Evolutionary conservation across 2,113 vertebrate species (phyloP).

Genomic region (Coryphaenoides rupestris): DNA sequence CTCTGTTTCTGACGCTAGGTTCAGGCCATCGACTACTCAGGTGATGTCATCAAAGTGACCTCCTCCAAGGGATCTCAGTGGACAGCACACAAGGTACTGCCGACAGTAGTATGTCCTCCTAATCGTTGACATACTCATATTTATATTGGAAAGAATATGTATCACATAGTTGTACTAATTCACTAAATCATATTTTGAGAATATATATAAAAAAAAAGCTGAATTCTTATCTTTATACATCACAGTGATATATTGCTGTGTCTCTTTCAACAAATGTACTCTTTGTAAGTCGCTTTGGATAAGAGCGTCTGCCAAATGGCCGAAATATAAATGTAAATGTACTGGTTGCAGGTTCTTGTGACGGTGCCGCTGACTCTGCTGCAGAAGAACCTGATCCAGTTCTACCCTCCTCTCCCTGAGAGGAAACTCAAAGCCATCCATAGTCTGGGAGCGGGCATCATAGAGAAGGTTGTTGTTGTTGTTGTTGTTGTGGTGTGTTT

Average conservation of each 20-base stretch:
- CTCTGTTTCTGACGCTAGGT: conserved; percentile 53
- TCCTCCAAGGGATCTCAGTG: conserved; percentile 77
- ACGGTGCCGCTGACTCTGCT: conserved; percentile 88
- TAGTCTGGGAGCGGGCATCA: conserved; percentile 90
- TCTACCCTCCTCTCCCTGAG: conserved; percentile 85
- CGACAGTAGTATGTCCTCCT: too few relatives aligned
- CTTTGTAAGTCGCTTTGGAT: too few relatives aligned
- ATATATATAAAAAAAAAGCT: too few relatives aligned
- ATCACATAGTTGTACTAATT: not conserved
- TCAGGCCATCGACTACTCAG: conserved; percentile 84
- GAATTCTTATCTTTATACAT: too few relatives aligned
- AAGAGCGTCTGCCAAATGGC: too few relatives aligned
- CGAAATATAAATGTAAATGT: too few relatives aligned
- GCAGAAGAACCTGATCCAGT: conserved; percentile 88
- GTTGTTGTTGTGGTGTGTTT: too few relatives aligned
- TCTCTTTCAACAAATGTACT: too few relatives aligned
- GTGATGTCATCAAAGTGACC: conserved; percentile 81
- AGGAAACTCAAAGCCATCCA: conserved; percentile 95
- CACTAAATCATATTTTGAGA: too few relatives aligned
- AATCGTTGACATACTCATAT: not conserved
- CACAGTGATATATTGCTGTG: too few relatives aligned
- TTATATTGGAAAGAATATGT: not conserved
- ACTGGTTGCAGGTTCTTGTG: conserved; percentile 81
- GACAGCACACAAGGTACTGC: conserved; percentile 86
- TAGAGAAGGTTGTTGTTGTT: conserved; percentile 99